phyloP scores from a whole-genome alignment of 1,140 invertebrate genomes.

The Drosophila sp. region DNA sequence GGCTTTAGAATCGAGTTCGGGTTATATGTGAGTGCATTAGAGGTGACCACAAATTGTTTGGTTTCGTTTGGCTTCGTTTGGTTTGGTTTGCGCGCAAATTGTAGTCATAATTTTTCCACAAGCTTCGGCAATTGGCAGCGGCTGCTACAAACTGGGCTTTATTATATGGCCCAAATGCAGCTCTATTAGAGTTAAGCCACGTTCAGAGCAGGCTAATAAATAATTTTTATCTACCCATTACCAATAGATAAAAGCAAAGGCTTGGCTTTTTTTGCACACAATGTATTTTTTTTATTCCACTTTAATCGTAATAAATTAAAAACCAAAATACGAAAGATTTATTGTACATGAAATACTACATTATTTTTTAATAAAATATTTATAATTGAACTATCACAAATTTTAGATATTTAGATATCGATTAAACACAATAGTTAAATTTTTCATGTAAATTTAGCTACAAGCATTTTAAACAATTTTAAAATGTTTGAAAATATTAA shows the following conservation, averaged over 20 bases:
- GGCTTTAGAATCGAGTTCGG: constrained; percentile 24
- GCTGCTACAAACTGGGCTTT: constrained; percentile 37
- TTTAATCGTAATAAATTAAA: too few species aligned
- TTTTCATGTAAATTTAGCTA: too few species aligned
- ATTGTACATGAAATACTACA: neutral
- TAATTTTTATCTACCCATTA: constrained; percentile 6
- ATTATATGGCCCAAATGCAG: constrained; percentile 55
- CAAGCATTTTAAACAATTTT: too few species aligned
- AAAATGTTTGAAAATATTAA: too few species aligned
- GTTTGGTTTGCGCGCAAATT: constrained; percentile 76
- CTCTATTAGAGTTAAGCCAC: constrained; percentile 47
- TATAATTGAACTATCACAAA: too few species aligned
- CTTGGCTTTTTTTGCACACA: neutral
- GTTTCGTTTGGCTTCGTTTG: constrained; percentile 73
- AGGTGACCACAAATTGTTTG: constrained; percentile 78
- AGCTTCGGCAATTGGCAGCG: constrained; percentile 39
- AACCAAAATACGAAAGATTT: neutral
- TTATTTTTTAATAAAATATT: neutral
- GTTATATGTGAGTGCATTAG: constrained; percentile 81
- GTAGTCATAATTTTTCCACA: constrained; percentile 72
- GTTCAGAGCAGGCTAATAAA: constrained; percentile 26
- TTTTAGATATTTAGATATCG: too few species aligned
- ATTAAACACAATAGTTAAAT: too few species aligned
- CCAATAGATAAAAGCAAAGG: constrained; percentile 1
- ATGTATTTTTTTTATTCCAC: too few species aligned